Conservation (phyloP, 2,113 vertebrate species). For the Cheilinus undulatus region DNA sequence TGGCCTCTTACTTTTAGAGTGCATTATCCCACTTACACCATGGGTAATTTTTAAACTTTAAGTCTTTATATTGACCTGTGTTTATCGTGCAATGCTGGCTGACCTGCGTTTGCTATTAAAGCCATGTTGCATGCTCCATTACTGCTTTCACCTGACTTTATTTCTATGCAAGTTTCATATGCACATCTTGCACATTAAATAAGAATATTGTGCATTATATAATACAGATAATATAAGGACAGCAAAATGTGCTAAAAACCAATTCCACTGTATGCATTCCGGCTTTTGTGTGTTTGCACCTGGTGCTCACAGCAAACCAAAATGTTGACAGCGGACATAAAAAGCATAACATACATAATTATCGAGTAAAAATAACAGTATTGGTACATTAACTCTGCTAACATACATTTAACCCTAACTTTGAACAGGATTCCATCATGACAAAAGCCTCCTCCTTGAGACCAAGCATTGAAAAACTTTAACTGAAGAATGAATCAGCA, state of each 20-base stretch:
- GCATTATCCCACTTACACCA: constrained; percentile 57
- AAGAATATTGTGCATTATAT: not conserved
- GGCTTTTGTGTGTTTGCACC: not conserved
- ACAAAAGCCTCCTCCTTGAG: too few relatives aligned
- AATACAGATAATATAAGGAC: not conserved
- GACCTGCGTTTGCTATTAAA: constrained; percentile 33
- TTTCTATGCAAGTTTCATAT: not conserved
- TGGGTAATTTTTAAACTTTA: constrained; percentile 51
- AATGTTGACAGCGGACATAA: not conserved
- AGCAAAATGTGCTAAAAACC: not conserved
- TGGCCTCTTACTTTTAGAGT: constrained; percentile 31
- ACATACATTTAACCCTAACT: too few relatives aligned
- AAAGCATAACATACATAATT: too few relatives aligned
- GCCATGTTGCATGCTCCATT: not conserved
- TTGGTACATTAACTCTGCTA: too few relatives aligned
- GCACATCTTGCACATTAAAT: not conserved
- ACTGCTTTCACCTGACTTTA: not conserved
- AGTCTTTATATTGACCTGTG: constrained; percentile 48
- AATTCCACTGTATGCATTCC: not conserved
- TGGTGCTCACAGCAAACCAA: not conserved
- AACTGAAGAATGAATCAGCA: too few relatives aligned
- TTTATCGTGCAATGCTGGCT: constrained; percentile 22
- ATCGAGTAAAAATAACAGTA: too few relatives aligned
- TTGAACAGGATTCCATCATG: too few relatives aligned
- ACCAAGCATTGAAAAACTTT: too few relatives aligned